These are phyloP conservation scores for Leptinotarsa lineolata DNA, from an alignment of 1,140 invertebrate species.

Conservation along the genomic window DNA sequence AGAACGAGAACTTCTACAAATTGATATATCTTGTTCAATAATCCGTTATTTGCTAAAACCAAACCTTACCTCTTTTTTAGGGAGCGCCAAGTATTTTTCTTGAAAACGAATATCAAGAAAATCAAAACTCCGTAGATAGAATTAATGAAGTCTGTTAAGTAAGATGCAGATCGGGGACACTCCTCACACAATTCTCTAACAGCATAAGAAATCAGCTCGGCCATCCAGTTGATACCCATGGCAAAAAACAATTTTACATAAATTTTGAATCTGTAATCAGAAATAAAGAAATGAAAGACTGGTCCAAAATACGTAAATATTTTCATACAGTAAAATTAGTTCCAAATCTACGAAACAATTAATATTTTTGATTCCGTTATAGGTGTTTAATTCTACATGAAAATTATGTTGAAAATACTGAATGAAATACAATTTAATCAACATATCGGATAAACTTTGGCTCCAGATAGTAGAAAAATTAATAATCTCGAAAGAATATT, in stretches of 20 bases:
- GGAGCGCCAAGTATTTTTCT: slow-evolving; percentile 60
- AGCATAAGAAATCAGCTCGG: slow-evolving; percentile 70
- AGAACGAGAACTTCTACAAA: no score
- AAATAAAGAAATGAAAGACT: not conserved
- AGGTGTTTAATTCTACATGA: no score
- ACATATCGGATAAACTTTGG: no score
- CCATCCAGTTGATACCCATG: slow-evolving; percentile 75
- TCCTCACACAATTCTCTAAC: slow-evolving; percentile 46
- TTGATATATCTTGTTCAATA: no score
- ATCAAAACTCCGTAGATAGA: slow-evolving; percentile 64
- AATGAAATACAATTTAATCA: no score
- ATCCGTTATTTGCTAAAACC: no score
- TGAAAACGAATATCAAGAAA: slow-evolving; percentile 67
- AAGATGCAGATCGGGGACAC: slow-evolving; percentile 55
- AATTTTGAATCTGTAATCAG: slow-evolving; percentile 63
- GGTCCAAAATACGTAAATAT: not conserved
- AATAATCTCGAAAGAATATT: no score
- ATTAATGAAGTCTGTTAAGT: slow-evolving; percentile 59
- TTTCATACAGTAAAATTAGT: not conserved
- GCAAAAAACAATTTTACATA: slow-evolving; percentile 74
- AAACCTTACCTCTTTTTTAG: slow-evolving; percentile 57
- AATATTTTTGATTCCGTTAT: no score
- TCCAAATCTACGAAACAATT: no score
- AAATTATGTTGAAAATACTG: no score
- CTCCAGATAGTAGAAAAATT: no score